Evolutionary conservation across 2,113 vertebrate species (phyloP), one percentile per base, ranked within the genome.

Genomic region (Onychorhynchus coronatus): DNA sequence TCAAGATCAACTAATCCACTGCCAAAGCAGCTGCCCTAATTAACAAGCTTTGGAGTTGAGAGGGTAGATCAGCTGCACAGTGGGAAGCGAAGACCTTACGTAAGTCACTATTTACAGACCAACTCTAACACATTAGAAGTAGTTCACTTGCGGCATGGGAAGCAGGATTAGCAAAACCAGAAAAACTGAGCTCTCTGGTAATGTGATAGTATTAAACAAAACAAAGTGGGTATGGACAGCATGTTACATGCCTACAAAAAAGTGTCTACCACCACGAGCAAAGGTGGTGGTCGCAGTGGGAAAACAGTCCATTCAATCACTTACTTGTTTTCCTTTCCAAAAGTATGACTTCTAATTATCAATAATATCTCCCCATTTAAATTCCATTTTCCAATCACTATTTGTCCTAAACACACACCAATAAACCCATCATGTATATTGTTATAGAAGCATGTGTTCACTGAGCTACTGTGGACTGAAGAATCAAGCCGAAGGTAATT

Each of bases 1-100:
- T 72, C 82, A 79, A 80, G 68, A 74, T 20, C 37, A 93, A 67
- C 67, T 96, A 92, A 94, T 97, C 85, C 74, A 88, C n/a, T 65
- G 58, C 74, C 63, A 95, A 91, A 96, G 93, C 85, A 53, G 67
- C 89, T 88, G 63, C 61, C 91, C 94, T 95, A 97, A 97, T 97
- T 95, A 95, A 84, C n/a, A 31, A 78, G 59, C 72, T 95, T 12
- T 63, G 86, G 63, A 89, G 56, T 1, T 41, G 68, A 33, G 18
- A 63, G 61, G 44, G 58, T 3, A 82, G 70, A 55, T 24, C 37
- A 63, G 31, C 80, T 39, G 35, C 0, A 0, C 31, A 84, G 47
- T 3, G 19, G 14, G 56, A 87, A 92, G 61, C 33, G 77, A 52
- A 78, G 59, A 66, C 61, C 63, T 95, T 79, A 91, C 25, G 1